phyloP scores from a whole-genome alignment of 2,113 vertebrate species.

The Gasterosteus aculeatus region DNA sequence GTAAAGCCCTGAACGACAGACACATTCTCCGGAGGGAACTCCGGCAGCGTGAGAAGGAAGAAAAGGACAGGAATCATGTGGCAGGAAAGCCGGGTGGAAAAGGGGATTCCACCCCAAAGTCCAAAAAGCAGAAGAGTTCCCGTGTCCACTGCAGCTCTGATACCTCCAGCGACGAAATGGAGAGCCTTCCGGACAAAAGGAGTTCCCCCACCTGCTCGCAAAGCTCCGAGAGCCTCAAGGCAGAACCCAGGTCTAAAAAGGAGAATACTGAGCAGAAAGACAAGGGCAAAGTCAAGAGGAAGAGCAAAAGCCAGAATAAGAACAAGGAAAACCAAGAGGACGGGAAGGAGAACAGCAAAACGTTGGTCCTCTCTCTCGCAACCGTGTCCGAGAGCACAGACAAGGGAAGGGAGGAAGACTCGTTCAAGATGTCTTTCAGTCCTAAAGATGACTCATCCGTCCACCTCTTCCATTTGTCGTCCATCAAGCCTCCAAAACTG shows the following conservation, averaged over 20 bases:
- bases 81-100: slow-evolving; percentile 89
- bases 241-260: slow-evolving; percentile 87
- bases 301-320: slow-evolving; percentile 95
- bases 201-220: slow-evolving; percentile 84
- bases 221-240: slow-evolving; percentile 84
- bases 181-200: slow-evolving; percentile 86
- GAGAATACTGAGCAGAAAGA: slow-evolving; percentile 91
- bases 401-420: slow-evolving; percentile 90
- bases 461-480: slow-evolving; percentile 92
- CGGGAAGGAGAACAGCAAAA: slow-evolving; percentile 92
- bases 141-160: slow-evolving; percentile 92
- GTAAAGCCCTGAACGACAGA: slow-evolving; percentile 90
- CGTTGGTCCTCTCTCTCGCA: slow-evolving; percentile 82
- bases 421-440: slow-evolving; percentile 95
- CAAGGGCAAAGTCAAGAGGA: slow-evolving; percentile 95
- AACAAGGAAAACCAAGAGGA: slow-evolving; percentile 99
- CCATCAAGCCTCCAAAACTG: slow-evolving; percentile 93
- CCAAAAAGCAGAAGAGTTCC: slow-evolving; percentile 89
- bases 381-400: slow-evolving; percentile 87
- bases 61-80: slow-evolving; percentile 86
- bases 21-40: slow-evolving; percentile 91
- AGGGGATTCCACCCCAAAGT: slow-evolving; percentile 84
- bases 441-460: slow-evolving; percentile 96
- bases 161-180: slow-evolving; percentile 90
- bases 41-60: slow-evolving; percentile 88